These are phyloP conservation scores for Lasioglossum pauxillum DNA, from an alignment of 2,888 invertebrate species.

Conservation along the genomic window DNA sequence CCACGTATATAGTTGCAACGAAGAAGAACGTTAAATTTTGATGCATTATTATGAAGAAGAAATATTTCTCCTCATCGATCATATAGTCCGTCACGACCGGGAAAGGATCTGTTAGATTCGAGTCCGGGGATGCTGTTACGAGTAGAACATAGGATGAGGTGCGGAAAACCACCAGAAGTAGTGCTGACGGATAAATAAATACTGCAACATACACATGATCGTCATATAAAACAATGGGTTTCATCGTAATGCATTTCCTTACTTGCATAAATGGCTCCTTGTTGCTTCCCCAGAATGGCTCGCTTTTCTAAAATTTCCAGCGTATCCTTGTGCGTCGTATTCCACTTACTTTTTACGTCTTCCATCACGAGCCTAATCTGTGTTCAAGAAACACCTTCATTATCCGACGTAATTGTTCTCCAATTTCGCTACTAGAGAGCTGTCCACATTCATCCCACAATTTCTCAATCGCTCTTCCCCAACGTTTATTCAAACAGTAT, in stretches of 20 bases:
- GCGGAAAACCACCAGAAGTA: background rate
- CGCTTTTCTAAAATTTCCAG: background rate
- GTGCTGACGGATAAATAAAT: background rate
- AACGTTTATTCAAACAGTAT: too few species aligned
- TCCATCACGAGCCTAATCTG: background rate
- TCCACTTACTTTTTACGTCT: background rate
- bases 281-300: background rate
- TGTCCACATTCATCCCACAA: too few species aligned
- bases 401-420: background rate
- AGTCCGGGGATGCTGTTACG: background rate
- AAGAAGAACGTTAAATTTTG: background rate
- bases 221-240: too few species aligned
- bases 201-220: background rate
- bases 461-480: too few species aligned
- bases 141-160: background rate
- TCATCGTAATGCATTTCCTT: background rate
- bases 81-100: constrained; percentile 2
- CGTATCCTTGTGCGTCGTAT: background rate
- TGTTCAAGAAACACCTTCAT: background rate
- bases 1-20: background rate
- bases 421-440: too few species aligned
- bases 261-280: background rate
- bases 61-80: background rate
- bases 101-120: background rate
- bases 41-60: background rate